These are phyloP conservation scores for Branchinecta lynchi DNA, from an alignment of 1,140 invertebrate species.

Conservation along the genomic window DNA sequence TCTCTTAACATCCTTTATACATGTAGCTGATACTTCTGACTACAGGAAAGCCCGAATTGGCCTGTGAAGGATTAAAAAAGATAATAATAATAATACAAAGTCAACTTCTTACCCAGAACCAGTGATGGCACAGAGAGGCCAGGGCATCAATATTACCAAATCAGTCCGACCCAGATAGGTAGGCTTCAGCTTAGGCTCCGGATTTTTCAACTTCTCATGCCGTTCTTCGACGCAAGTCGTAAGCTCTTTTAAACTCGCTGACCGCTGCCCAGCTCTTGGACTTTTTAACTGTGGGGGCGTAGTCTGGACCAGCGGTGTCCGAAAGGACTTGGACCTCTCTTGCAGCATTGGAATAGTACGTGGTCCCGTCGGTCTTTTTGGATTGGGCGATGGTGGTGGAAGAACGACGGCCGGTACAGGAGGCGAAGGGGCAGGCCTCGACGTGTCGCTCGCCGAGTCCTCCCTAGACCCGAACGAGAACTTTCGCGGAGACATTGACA, in stretches of 20 bases:
- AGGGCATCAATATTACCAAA: constrained; percentile 13
- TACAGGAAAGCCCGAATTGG: no score
- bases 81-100: no score
- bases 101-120: constrained; percentile 19
- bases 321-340: constrained; percentile 21
- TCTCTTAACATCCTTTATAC: no score
- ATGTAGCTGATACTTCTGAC: no score
- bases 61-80: no score
- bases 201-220: not conserved
- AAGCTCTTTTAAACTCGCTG: not conserved
- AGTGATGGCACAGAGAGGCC: constrained; percentile 21
- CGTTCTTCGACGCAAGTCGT: not conserved
- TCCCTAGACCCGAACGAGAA: constrained; percentile 47
- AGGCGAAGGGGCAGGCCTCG: constrained; percentile 2
- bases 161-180: not conserved
- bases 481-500: constrained; percentile 55
- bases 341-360: constrained; percentile 17
- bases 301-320: not conserved
- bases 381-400: constrained; percentile 31
- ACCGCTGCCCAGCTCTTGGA: not conserved
- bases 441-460: constrained; percentile 8
- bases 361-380: constrained; percentile 17
- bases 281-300: not conserved
- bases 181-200: constrained; percentile 2
- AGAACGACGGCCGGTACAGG: constrained; percentile 17